Percentiles rank a stretch among this genome's conserved stretches.
phyloP scores from a whole-genome alignment of 2,113 vertebrate genomes.

The Condylura cristata region DNA sequence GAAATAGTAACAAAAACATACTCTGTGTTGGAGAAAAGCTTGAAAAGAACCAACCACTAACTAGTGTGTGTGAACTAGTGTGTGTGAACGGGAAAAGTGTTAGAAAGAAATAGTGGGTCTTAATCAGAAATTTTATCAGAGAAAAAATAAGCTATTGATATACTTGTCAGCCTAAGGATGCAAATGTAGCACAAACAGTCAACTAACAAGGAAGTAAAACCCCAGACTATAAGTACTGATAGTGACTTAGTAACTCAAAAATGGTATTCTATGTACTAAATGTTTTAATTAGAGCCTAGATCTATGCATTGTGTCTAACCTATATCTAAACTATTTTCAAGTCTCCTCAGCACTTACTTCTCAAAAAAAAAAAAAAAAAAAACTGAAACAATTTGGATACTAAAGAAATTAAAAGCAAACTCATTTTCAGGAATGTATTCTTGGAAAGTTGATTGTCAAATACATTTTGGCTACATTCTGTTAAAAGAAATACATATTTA shows the following conservation, averaged over 20 bases:
- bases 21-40: background rate
- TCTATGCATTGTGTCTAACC: background rate
- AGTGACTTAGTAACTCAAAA: background rate
- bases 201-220: background rate
- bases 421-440: background rate
- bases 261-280: background rate
- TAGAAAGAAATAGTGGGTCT: background rate
- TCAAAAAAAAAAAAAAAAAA: background rate
- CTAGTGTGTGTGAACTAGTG: background rate
- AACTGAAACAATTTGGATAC: background rate
- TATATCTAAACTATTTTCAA: background rate
- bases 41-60: background rate
- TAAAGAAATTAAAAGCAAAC: background rate
- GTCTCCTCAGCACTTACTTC: background rate
- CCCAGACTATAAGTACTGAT: background rate
- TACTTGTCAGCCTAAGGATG: background rate
- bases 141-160: background rate
- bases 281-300: background rate
- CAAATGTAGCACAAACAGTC: background rate
- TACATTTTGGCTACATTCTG: background rate
- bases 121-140: conserved; percentile 13
- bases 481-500: background rate
- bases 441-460: background rate
- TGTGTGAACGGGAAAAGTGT: background rate
- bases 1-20: background rate